Base-by-base conservation (phyloP, 2,888 invertebrate species). In the Pseudolycoriella hygida region DNA sequence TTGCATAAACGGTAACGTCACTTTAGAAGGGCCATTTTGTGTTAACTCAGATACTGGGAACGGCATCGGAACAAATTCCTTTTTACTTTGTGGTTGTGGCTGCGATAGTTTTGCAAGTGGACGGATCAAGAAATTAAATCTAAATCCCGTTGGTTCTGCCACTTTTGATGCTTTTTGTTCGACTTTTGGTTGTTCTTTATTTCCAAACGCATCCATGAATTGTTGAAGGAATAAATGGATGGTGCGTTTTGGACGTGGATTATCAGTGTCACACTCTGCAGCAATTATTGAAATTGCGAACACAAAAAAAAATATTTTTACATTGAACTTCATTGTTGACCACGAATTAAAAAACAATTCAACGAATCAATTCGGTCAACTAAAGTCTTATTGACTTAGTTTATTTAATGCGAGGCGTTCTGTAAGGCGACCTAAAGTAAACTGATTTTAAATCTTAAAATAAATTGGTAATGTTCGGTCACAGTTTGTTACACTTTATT, bases 401-500 rank as follows among this genome's bases (percentile, higher is more conserved):
- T 4, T 25, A 6, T 25, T 25, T 25, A 25, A 25, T 34, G 15
- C 40, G 40, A 40, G 18, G 18, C 40, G 17, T 12, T 40, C 19
- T n/a, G 19, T 17, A 18, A n/a, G n/a, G 12, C 17, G 11, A 18
- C 12, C 18, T 17, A 18, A 40, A 40, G 11, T 12, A 12, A 40
- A 40, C 40, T 40, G 40, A 40, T 18, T 12, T 40, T 6, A 40
- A 40, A 17, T 18, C 12, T 40, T 19, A 14, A 40, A 19, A 12
- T 19, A 10, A 40, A 19, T 18, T 18, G 17, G 40, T 40, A 40
- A 40, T 18, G 18, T 40, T 40, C 18, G 40, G 40, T 40, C 40
- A 40, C 40, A 40, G 18, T 40, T 40, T 40, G 40, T 19, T 40
- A 40, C 40, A 40, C 40, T 40, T 40, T 18, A 40, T 40, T 40